A percentile compares a stretch with the other conserved stretches of the same genome.
These are phyloP conservation scores for Syrista parreyssii DNA, from an alignment of 2,888 invertebrate genomes.

Conservation along the genomic window DNA sequence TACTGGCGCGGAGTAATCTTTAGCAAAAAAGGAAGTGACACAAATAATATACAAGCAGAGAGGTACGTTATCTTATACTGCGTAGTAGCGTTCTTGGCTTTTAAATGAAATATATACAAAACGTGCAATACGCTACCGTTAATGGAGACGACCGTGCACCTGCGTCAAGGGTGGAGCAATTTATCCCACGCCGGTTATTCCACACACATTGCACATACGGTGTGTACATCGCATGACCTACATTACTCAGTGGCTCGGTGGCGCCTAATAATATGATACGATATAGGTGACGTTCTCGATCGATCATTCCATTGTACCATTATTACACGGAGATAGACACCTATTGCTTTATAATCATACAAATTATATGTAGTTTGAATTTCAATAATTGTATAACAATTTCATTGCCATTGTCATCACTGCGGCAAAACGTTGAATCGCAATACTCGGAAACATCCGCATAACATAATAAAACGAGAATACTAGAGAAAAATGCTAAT, in stretches of 20 bases:
- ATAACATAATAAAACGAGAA: no score
- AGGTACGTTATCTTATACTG: background rate
- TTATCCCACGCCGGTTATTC: constrained; percentile 7
- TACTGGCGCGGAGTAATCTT: background rate
- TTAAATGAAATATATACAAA: background rate
- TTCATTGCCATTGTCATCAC: background rate
- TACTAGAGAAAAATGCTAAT: background rate
- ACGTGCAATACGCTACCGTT: background rate
- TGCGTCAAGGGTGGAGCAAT: constrained; percentile 8
- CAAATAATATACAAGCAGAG: background rate
- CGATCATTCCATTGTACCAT: constrained; percentile 8
- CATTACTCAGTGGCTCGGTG: constrained; percentile 13
- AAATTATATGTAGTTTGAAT: background rate
- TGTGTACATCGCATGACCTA: constrained; percentile 19
- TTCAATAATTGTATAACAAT: background rate
- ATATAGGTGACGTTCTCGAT: constrained; percentile 9
- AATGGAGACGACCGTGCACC: constrained; percentile 5
- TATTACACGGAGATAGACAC: background rate
- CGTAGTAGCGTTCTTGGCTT: background rate
- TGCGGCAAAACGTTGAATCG: background rate
- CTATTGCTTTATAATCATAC: background rate
- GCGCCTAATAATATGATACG: constrained; percentile 20
- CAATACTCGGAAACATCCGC: background rate
- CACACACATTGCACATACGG: constrained; percentile 9
- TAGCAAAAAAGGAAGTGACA: background rate